These are phyloP conservation scores for Eupithecia centaureata DNA, from an alignment of 2,888 invertebrate genomes.

Conservation along the genomic window DNA sequence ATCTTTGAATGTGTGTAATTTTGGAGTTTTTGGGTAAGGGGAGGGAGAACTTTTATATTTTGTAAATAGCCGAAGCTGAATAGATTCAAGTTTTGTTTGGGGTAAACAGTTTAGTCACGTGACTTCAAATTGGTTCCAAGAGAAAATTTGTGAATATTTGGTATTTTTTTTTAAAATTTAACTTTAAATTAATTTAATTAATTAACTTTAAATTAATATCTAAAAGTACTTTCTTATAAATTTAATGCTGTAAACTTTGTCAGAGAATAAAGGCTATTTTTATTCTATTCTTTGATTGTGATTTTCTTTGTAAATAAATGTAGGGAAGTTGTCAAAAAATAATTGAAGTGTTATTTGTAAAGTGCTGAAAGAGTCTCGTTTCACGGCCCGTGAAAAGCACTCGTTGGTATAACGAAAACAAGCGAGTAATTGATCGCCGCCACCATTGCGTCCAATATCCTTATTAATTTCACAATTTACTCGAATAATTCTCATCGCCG, in stretches of 20 bases:
- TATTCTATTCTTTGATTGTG: too few species aligned
- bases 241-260: too few species aligned
- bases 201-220: too few species aligned
- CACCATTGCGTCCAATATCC: conserved; percentile 38
- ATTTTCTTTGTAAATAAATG: too few species aligned
- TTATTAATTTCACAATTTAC: conserved; percentile 43
- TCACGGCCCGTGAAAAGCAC: conserved; percentile 16
- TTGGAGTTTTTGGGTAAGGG: conserved; percentile 17
- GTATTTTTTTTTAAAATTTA: too few species aligned
- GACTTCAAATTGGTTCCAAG: too few species aligned
- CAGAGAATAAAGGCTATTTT: too few species aligned
- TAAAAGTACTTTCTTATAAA: too few species aligned
- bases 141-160: too few species aligned
- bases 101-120: not conserved
- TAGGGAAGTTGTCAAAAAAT: too few species aligned
- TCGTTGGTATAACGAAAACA: conserved; percentile 69
- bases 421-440: conserved; percentile 67
- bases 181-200: too few species aligned
- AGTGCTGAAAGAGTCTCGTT: conserved; percentile 14
- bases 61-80: not conserved
- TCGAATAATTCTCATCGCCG: conserved; percentile 35
- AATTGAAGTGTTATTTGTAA: not conserved
- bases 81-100: not conserved
- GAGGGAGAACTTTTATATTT: conserved; percentile 13
- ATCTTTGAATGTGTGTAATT: conserved; percentile 36